Conservation (phyloP, 2,888 invertebrate genomes). For the Eristalis arbustorum region DNA sequence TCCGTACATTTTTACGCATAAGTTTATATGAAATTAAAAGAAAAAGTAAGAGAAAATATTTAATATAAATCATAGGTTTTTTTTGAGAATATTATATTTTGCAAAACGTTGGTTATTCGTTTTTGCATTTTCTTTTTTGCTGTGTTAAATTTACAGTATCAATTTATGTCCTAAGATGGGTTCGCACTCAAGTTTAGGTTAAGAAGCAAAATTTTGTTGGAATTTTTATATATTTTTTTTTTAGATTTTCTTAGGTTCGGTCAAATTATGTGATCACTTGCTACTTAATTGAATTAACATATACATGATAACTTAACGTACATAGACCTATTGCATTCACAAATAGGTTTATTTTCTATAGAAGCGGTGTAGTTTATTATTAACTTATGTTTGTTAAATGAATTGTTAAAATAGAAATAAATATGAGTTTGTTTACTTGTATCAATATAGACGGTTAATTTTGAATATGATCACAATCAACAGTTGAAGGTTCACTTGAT, state of each 20-base stretch:
- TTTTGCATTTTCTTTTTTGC: not conserved
- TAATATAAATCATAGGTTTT: slow-evolving; percentile 38
- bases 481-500: no score
- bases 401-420: slow-evolving; percentile 14
- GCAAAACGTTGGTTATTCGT: not conserved
- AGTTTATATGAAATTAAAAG: slow-evolving; percentile 47
- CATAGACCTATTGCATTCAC: slow-evolving; percentile 59
- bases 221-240: not conserved
- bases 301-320: slow-evolving; percentile 48
- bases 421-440: slow-evolving; percentile 10
- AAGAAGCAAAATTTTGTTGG: slow-evolving; percentile 4
- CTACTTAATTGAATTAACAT: slow-evolving; percentile 31
- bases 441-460: slow-evolving; percentile 6
- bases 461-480: no score
- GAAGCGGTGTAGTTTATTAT: slow-evolving; percentile 35
- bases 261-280: slow-evolving; percentile 9
- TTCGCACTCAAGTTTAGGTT: slow-evolving; percentile 61
- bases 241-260: not conserved
- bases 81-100: not conserved
- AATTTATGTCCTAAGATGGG: slow-evolving; percentile 48
- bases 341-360: slow-evolving; percentile 51
- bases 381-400: slow-evolving; percentile 32
- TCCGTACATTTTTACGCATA: slow-evolving; percentile 36
- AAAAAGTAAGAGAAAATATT: slow-evolving; percentile 49
- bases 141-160: not conserved